A percentile compares a stretch with the other conserved stretches of the same genome.
These are phyloP conservation scores for Cladopsammia gracilis DNA, from an alignment of 64 coral and sea anemone genomes.

Conservation along the genomic window DNA sequence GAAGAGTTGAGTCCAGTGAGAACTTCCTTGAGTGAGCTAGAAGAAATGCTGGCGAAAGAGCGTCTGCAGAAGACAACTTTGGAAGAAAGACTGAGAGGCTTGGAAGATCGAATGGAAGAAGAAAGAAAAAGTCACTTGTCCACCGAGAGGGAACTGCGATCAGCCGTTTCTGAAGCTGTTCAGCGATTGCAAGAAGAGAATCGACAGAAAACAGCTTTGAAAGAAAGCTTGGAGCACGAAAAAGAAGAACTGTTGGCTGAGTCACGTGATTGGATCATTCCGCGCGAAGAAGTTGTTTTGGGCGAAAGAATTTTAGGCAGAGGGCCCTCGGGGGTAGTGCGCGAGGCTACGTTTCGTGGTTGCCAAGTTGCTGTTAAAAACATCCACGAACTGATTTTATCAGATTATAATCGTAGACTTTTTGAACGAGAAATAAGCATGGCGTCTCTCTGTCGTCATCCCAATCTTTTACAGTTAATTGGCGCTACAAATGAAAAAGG, in stretches of 20 bases:
- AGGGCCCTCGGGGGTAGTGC: background rate
- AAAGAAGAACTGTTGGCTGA: too few species aligned
- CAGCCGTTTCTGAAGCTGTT: too few species aligned
- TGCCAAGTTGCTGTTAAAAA: constrained; percentile 56
- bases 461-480: constrained; percentile 90
- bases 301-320: constrained; percentile 19
- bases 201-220: too few species aligned
- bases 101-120: too few species aligned
- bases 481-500: constrained; percentile 85
- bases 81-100: too few species aligned
- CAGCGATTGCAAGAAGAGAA: too few species aligned
- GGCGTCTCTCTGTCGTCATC: constrained; percentile 82
- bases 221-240: too few species aligned
- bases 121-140: too few species aligned
- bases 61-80: background rate
- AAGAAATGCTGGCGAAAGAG: too few species aligned
- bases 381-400: constrained; percentile 27
- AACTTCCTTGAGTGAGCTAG: too few species aligned
- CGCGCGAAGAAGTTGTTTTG: background rate
- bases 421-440: constrained; percentile 97
- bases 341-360: background rate
- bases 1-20: too few species aligned
- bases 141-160: too few species aligned
- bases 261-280: background rate
- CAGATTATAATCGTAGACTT: constrained; percentile 44